Evolutionary conservation across 53 echinoderm and acorn worm genomes (phyloP).

Genomic region (Luidia sarsii): DNA sequence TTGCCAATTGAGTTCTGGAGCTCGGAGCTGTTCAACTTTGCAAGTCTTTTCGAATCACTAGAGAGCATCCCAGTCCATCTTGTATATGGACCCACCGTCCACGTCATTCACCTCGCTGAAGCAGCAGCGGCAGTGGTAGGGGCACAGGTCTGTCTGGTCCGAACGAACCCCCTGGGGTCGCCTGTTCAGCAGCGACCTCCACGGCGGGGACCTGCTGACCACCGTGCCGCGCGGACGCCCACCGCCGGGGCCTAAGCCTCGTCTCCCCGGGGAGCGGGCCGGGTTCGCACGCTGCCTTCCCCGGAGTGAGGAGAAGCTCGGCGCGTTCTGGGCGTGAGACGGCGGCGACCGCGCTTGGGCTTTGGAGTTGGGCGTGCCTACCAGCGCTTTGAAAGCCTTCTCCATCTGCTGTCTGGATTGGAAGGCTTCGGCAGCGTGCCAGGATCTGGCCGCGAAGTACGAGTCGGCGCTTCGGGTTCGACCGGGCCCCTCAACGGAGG

Average conservation of each 20-base stretch:
- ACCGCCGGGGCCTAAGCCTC: background rate
- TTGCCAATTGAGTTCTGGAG: no score
- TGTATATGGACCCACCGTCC: constrained; percentile 30
- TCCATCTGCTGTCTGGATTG: constrained; percentile 37
- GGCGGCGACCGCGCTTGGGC: background rate
- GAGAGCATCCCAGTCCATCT: constrained; percentile 23
- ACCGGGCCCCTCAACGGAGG: no score
- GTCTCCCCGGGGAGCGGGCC: no score
- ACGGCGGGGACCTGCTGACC: constrained; percentile 67
- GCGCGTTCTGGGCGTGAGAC: background rate
- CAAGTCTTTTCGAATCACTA: background rate
- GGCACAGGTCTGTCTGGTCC: constrained; percentile 41
- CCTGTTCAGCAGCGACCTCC: constrained; percentile 72
- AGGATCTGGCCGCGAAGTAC: background rate
- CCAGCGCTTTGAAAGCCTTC: constrained; percentile 10
- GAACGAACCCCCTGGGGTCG: constrained; percentile 64
- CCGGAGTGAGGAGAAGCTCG: background rate
- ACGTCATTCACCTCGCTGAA: constrained; percentile 35
- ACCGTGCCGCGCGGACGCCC: constrained; percentile 36
- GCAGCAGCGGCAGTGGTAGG: constrained; percentile 69
- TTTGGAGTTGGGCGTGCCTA: constrained; percentile 1
- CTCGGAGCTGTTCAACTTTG: no score
- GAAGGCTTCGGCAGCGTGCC: background rate
- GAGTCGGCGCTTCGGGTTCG: constrained; percentile 40
- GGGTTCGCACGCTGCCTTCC: background rate